Conservation (phyloP, 2,888 invertebrate species). For the Bruchidius siliquastri region DNA sequence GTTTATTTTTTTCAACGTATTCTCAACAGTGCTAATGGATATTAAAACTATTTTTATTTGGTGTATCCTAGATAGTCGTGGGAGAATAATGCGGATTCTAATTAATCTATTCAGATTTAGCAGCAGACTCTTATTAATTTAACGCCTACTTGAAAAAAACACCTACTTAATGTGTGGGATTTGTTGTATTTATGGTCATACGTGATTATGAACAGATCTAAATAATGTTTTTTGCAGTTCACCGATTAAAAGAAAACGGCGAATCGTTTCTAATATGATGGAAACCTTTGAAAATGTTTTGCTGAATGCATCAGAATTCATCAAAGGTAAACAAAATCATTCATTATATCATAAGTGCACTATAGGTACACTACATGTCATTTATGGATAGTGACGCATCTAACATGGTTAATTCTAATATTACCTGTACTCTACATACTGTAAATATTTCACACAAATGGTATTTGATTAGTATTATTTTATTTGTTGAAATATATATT, state of each 20-base stretch:
- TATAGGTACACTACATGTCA: neutral
- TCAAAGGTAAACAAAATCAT: constrained; percentile 53
- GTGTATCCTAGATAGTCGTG: neutral
- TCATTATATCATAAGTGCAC: constrained; percentile 2
- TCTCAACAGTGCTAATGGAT: neutral
- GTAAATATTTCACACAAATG: neutral
- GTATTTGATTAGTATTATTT: neutral
- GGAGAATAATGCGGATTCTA: neutral
- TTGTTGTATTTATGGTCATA: constrained; percentile 20
- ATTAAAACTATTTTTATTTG: neutral
- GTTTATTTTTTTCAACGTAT: constrained; percentile 19
- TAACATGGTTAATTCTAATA: neutral
- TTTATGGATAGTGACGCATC: neutral
- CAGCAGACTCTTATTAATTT: constrained; percentile 3
- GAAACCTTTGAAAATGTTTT: constrained; percentile 51
- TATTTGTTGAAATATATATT: neutral
- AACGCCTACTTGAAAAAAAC: constrained; percentile 28
- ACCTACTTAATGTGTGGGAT: constrained; percentile 29
- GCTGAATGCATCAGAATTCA: constrained; percentile 61
- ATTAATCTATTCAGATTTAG: neutral
- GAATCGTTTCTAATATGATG: constrained; percentile 30
- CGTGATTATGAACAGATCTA: constrained; percentile 14
- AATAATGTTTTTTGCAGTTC: constrained; percentile 17
- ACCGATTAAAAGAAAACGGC: constrained; percentile 26
- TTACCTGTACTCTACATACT: neutral